Evolutionary conservation across 2,797 vertebrate species (phyloP), one percentile per base, ranked within the genome.

Genomic region (Sebastes minor): DNA sequence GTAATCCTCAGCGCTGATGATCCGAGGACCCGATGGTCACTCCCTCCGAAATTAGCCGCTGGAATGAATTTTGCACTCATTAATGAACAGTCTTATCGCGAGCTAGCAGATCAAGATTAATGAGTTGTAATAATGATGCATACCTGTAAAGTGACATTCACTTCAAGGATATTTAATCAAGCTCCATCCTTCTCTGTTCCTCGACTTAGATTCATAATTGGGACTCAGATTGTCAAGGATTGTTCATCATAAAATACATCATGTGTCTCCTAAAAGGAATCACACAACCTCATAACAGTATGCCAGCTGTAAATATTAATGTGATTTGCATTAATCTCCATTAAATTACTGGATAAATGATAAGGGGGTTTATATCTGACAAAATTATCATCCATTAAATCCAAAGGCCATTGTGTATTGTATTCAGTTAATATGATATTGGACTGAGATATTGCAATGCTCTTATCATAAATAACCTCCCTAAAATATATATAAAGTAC

Each of bases 81-180:
- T 91, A 93, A 90, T 92, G 89, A 93, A 82, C 56, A 85, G 85
- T 71, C 90, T 92, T 93, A 93, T 93, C 90, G 5, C 81, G 38
- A 71, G 81, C 86, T 81, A 76, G 65, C 74, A 83, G 86, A 93
- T 92, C 82, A 90, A 94, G 92, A 96, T 96, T 91, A 95, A 95
- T 94, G 92, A 87, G 82, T 86, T 93, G 88, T 88, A 93, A 93
- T 94, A 94, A 94, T 86, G 81, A 92, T 81, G 78, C 74, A 78
- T 88, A 92, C 88, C 92, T 94, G 78, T 88, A 87, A 89, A 88
- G 81, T 89, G 89, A 90, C 87, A 87, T 86, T 87, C 81, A 72
- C 80, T 84, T 91, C 80, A 86, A 89, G 77, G 77, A 89, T 91
- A 85, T 91, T 95, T 90, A 93, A 94, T 94, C 81, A 94, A 82